Conservation (phyloP, 2,888 invertebrate species). For the Acanthosepion pharaonis region DNA sequence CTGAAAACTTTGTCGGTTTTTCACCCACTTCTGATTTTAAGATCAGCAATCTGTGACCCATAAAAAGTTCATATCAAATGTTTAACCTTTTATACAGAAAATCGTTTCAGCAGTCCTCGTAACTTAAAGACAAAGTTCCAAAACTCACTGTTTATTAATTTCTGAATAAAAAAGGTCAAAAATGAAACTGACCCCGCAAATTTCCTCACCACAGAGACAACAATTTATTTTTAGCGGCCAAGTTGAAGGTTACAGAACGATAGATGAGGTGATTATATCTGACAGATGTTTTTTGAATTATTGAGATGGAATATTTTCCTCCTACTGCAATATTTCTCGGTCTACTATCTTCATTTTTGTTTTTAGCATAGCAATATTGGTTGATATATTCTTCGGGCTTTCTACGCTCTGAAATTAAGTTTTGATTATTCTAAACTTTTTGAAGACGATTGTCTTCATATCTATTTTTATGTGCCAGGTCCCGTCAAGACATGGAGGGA, state of each 20-base stretch:
- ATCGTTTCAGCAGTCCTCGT: not conserved
- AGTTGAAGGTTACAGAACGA: not conserved
- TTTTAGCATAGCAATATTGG: not conserved
- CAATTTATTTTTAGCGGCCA: not conserved
- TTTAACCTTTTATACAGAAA: not conserved
- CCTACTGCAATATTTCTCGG: not conserved
- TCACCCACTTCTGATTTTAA: not conserved
- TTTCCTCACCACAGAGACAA: not conserved
- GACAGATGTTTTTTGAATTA: not conserved
- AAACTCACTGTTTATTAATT: not conserved
- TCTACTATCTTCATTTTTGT: not conserved
- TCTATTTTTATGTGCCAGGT: too few species aligned
- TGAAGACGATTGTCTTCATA: too few species aligned
- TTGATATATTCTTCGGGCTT: not conserved
- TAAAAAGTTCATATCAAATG: slow-evolving; percentile 20
- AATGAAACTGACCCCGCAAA: not conserved
- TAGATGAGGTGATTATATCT: not conserved
- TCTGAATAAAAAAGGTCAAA: not conserved
- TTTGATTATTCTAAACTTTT: too few species aligned
- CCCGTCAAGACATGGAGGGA: too few species aligned
- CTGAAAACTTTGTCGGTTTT: not conserved
- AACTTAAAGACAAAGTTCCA: not conserved
- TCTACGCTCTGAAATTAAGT: too few species aligned
- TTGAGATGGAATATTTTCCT: not conserved
- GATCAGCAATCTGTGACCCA: not conserved